phyloP scores from a whole-genome alignment of 2,888 invertebrate genomes.

The Protonemura montana region DNA sequence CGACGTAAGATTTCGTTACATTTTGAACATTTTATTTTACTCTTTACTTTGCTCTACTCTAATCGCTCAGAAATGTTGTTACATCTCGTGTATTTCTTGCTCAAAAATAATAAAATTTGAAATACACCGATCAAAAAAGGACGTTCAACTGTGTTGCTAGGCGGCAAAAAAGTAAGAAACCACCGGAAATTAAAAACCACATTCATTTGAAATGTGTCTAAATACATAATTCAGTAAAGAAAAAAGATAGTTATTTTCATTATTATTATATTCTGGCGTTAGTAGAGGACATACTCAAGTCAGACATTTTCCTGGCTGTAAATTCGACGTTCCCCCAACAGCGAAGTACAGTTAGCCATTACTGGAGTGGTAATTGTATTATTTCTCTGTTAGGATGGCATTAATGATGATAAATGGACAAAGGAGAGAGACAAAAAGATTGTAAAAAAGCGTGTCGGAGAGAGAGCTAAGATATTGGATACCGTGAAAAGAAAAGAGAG shows the following conservation, averaged over 20 bases:
- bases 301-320: not conserved
- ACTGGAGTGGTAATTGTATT: not conserved
- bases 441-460: not conserved
- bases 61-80: not conserved
- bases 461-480: not conserved
- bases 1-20: too few relatives aligned
- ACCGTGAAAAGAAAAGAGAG: slow-evolving; percentile 12
- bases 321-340: not conserved
- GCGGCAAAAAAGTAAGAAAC: not conserved
- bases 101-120: not conserved
- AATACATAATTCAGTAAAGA: not conserved
- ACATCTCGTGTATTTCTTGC: not conserved
- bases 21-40: too few relatives aligned
- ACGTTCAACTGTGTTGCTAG: not conserved
- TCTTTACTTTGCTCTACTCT: too few relatives aligned
- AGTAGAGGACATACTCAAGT: not conserved
- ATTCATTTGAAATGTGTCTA: not conserved
- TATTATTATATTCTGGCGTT: not conserved
- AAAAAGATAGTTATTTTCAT: not conserved
- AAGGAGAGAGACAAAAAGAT: slow-evolving; percentile 12
- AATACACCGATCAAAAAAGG: not conserved
- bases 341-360: not conserved
- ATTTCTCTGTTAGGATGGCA: slow-evolving; percentile 7
- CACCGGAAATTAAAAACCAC: slow-evolving; percentile 2
- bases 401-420: not conserved